phyloP scores from a whole-genome alignment of 2,888 invertebrate species.

The Phalera bucephala region DNA sequence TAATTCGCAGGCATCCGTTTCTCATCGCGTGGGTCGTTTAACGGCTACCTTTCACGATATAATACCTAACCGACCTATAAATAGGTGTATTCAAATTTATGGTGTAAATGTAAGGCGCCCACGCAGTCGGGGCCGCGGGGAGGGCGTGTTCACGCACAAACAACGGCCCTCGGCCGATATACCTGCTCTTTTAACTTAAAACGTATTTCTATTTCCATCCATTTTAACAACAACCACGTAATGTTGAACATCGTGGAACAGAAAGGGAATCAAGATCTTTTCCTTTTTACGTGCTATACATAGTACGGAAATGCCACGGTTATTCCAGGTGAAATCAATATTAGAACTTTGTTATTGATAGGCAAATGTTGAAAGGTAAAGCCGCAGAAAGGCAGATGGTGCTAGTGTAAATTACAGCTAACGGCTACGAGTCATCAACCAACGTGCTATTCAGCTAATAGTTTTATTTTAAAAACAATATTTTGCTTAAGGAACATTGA shows the following conservation, averaged over 20 bases:
- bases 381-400: no score
- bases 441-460: no score
- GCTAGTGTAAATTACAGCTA: no score
- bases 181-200: constrained; percentile 9
- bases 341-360: neutral
- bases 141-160: constrained; percentile 18
- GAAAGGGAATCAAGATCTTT: constrained; percentile 12
- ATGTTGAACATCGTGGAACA: constrained; percentile 2
- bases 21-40: constrained; percentile 30
- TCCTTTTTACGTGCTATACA: constrained; percentile 9
- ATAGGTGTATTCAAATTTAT: constrained; percentile 64
- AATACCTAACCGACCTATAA: constrained; percentile 57
- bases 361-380: no score
- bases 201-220: constrained; percentile 11
- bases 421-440: no score
- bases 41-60: constrained; percentile 55
- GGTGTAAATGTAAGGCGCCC: constrained; percentile 64
- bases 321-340: constrained; percentile 2
- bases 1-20: constrained; percentile 19
- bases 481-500: no score
- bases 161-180: constrained; percentile 12
- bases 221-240: constrained; percentile 8
- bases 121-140: constrained; percentile 35
- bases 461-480: no score
- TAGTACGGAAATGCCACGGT: constrained; percentile 11